Evolutionary conservation across 2,797 vertebrate genomes (phyloP).

Genomic region (Argya squamiceps): DNA sequence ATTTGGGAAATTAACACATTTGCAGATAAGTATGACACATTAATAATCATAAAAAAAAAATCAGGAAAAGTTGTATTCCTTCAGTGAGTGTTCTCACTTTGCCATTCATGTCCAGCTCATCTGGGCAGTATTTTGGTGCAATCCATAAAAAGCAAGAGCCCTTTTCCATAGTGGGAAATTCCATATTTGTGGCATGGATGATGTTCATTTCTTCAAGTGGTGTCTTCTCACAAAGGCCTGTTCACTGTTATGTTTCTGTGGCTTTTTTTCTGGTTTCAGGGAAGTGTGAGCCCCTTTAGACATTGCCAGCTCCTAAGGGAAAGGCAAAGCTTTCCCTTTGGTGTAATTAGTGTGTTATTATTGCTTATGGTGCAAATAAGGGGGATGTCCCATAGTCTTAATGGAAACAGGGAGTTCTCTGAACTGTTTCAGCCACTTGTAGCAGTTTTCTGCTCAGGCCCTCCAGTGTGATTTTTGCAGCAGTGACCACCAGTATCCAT

Average conservation of each 20-base stretch:
- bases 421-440: background rate
- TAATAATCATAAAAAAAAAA: background rate
- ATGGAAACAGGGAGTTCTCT: background rate
- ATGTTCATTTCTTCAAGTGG: background rate
- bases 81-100: background rate
- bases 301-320: background rate
- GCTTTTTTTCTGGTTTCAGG: background rate
- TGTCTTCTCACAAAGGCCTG: background rate
- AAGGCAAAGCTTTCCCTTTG: background rate
- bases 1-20: background rate
- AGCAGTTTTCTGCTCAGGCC: background rate
- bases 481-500: background rate
- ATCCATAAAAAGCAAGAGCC: background rate
- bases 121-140: background rate
- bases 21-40: background rate
- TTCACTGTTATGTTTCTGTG: background rate
- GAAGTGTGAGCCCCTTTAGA: background rate
- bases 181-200: background rate
- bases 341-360: background rate
- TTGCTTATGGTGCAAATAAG: background rate
- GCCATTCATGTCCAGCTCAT: background rate
- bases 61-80: background rate
- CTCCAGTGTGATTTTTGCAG: background rate
- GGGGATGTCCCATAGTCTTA: accelerated
- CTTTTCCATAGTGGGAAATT: background rate